Percentiles rank a stretch among this genome's conserved stretches.
Conservation (phyloP, 2,888 invertebrate genomes). For the Ophioninae sp. region DNA sequence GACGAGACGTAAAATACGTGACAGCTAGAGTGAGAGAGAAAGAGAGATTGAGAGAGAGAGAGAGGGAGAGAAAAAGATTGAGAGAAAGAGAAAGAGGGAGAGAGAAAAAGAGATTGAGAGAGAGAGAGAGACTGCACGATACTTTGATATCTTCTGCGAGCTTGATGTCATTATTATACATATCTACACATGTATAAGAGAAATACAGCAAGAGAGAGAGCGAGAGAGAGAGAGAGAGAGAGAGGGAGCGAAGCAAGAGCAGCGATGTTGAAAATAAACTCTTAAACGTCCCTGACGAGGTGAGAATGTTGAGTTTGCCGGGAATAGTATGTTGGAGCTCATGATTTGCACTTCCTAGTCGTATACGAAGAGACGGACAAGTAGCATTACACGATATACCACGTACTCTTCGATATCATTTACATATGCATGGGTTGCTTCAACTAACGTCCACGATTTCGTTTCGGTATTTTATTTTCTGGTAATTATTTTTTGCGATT, state of each 20-base stretch:
- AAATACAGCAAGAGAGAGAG: neutral
- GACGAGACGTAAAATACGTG: neutral
- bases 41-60: conserved; percentile 6
- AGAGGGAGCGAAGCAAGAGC: conserved; percentile 21
- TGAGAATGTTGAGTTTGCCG: conserved; percentile 76
- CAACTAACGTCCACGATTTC: neutral
- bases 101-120: conserved; percentile 8
- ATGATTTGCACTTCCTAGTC: conserved; percentile 78
- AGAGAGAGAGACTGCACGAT: conserved; percentile 21
- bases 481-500: neutral
- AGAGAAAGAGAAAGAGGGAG: neutral
- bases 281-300: conserved; percentile 78
- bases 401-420: conserved; percentile 31
- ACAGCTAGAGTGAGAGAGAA: conserved; percentile 1
- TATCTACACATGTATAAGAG: neutral
- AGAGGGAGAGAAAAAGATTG: neutral
- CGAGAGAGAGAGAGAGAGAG: neutral
- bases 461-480: neutral
- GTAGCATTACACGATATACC: conserved; percentile 35
- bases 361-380: conserved; percentile 48
- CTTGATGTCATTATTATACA: conserved; percentile 9
- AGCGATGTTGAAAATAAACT: conserved; percentile 77
- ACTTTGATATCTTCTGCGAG: conserved; percentile 21
- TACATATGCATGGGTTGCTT: conserved; percentile 1
- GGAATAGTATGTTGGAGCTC: conserved; percentile 72